phyloP scores from a whole-genome alignment of 2,113 vertebrate species.

The Neogobius melanostomus region DNA sequence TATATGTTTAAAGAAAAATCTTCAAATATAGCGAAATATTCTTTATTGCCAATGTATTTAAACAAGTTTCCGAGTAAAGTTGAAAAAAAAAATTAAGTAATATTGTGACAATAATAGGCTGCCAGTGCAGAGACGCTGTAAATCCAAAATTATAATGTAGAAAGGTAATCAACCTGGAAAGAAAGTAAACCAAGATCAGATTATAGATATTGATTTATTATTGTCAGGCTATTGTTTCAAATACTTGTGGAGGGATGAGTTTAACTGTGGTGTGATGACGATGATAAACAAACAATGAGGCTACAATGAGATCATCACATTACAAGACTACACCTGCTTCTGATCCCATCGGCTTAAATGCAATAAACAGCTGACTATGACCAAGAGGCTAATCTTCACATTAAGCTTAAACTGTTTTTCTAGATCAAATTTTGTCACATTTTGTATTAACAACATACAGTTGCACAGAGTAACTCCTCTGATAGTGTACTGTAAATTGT shows the following conservation, averaged over 20 bases:
- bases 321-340: background rate
- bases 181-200: too few relatives aligned
- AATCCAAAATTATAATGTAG: too few relatives aligned
- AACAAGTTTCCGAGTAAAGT: too few relatives aligned
- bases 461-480: background rate
- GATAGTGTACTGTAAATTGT: background rate
- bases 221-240: too few relatives aligned
- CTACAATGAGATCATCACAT: background rate
- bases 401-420: background rate
- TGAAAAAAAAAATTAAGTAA: too few relatives aligned
- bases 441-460: background rate
- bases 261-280: background rate
- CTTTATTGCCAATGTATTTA: too few relatives aligned
- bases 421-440: background rate
- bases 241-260: too few relatives aligned
- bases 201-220: too few relatives aligned
- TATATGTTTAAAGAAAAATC: background rate
- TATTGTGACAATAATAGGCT: too few relatives aligned
- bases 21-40: background rate
- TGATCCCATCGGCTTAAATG: slow-evolving; percentile 3
- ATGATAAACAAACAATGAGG: too few relatives aligned
- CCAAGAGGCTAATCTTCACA: background rate
- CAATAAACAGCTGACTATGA: slow-evolving; percentile 6
- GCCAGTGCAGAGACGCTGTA: too few relatives aligned
- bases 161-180: too few relatives aligned